Conservation (phyloP, 2,797 vertebrate species). For the Naso thynnoides region DNA sequence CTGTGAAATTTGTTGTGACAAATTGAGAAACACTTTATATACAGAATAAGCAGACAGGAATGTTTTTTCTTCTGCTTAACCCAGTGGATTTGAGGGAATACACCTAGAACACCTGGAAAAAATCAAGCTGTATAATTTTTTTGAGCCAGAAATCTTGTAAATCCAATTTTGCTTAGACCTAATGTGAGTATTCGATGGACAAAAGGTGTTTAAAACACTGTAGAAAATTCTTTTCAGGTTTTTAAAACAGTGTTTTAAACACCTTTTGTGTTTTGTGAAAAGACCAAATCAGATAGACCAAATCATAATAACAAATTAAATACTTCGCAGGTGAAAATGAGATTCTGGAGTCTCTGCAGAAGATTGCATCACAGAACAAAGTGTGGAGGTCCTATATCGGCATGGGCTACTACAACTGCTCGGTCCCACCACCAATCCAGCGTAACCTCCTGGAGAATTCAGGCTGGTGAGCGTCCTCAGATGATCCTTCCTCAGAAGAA, state of each 20-base stretch:
- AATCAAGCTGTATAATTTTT: neutral
- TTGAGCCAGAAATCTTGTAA: neutral
- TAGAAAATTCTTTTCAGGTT: neutral
- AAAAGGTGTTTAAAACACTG: neutral
- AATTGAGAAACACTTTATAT: no score
- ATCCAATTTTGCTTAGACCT: neutral
- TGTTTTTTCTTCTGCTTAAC: no score
- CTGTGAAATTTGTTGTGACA: no score
- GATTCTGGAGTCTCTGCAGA: slow-evolving; percentile 89
- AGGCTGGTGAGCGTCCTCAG: slow-evolving; percentile 90
- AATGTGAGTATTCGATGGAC: neutral
- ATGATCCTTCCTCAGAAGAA: neutral
- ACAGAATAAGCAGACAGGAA: no score
- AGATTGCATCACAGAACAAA: slow-evolving; percentile 94
- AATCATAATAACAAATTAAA: neutral
- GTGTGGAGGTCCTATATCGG: slow-evolving; percentile 98
- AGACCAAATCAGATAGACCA: neutral
- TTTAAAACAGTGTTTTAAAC: no score
- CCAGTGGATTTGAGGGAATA: no score
- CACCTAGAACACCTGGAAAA: neutral
- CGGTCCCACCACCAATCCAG: slow-evolving; percentile 91
- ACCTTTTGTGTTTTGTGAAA: no score
- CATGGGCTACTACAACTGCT: slow-evolving; percentile 99
- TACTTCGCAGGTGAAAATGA: slow-evolving; percentile 93
- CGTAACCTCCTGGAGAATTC: slow-evolving; percentile 96